Percentiles rank a stretch among this genome's conserved stretches.
Conservation (phyloP, 35 echinoderm and acorn worm genomes). For the Ptychodera flava region DNA sequence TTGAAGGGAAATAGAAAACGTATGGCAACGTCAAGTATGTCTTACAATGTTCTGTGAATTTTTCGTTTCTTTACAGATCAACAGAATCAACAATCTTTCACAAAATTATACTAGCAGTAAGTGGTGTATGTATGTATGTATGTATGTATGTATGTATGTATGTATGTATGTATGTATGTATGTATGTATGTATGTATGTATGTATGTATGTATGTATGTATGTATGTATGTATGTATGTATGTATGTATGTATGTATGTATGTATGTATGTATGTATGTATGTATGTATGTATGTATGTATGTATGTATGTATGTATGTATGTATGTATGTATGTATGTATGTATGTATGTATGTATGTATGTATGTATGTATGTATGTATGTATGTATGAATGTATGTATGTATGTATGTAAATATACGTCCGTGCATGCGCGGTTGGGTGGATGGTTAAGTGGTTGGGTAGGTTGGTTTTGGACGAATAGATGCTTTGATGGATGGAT, state of each 20-base stretch:
- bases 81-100: no score
- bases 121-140: not conserved
- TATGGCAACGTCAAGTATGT: no score
- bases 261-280: not conserved
- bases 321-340: not conserved
- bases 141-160: not conserved
- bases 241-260: not conserved
- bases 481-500: no score
- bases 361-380: not conserved
- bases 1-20: no score
- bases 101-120: no score
- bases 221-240: conserved; percentile 2
- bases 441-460: no score
- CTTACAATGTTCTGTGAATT: no score
- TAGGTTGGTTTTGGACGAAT: no score
- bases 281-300: not conserved
- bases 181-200: conserved; percentile 2
- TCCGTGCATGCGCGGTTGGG: not conserved
- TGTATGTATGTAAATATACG: not conserved
- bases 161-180: conserved; percentile 2
- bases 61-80: no score
- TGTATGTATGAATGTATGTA: not conserved
- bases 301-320: not conserved
- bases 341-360: not conserved
- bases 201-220: conserved; percentile 2